A percentile compares a stretch with the other conserved stretches of the same genome.
phyloP scores from a whole-genome alignment of 2,888 invertebrate genomes.

The Cerastis rubricosa region DNA sequence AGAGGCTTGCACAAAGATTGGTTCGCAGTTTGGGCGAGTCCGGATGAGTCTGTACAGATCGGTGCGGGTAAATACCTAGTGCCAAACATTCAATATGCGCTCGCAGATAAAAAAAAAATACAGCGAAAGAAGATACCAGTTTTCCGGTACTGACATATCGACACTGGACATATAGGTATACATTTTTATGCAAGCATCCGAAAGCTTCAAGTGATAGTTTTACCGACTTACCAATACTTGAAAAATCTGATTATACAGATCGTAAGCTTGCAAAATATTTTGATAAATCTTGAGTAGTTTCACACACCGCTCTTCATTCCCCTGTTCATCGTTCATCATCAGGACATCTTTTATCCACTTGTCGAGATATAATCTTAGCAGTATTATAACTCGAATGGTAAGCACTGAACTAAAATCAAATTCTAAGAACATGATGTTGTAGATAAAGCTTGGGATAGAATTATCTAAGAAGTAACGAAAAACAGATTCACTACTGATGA shows the following conservation, averaged over 20 bases:
- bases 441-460: background rate
- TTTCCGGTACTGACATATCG: background rate
- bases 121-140: background rate
- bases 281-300: slow-evolving; percentile 1
- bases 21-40: background rate
- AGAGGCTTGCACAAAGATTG: background rate
- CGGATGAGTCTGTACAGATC: background rate
- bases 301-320: background rate
- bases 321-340: background rate
- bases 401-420: slow-evolving; percentile 13
- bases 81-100: background rate
- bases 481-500: background rate
- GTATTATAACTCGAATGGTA: slow-evolving; percentile 18
- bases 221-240: slow-evolving; percentile 5
- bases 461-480: background rate
- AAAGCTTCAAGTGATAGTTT: background rate
- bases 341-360: slow-evolving; percentile 16
- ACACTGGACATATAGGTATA: background rate
- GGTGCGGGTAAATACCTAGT: background rate
- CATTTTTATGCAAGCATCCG: no score
- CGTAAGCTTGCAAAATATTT: slow-evolving; percentile 16
- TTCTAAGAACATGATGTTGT: background rate
- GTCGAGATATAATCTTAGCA: slow-evolving; percentile 19
- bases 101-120: background rate
- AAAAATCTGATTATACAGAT: slow-evolving; percentile 18